Evolutionary conservation across 1,140 invertebrate genomes (phyloP).

Genomic region (Pachyrhynchus sulphureomaculatus): DNA sequence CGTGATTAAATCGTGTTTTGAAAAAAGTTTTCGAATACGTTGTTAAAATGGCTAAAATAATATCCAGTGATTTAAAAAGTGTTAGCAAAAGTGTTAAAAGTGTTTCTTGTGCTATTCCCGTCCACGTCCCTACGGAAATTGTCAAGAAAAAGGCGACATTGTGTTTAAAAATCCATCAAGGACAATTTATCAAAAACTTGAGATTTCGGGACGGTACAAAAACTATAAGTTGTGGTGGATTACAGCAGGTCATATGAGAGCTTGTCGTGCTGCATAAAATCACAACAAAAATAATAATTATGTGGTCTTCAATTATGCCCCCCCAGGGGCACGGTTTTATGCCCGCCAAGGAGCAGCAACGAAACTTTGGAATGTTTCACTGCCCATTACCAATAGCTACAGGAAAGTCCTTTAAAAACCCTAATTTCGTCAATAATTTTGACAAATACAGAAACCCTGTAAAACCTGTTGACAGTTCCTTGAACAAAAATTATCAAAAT

Average conservation of each 20-base stretch:
- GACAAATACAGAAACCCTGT: slow-evolving; percentile 3
- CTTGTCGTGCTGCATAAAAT: slow-evolving; percentile 9
- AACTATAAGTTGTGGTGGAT: slow-evolving; percentile 11
- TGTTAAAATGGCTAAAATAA: slow-evolving; percentile 13
- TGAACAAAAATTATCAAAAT: slow-evolving; percentile 11
- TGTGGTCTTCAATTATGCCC: slow-evolving; percentile 14
- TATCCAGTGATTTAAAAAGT: slow-evolving; percentile 1
- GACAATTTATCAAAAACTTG: slow-evolving; percentile 1
- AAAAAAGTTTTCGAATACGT: slow-evolving; percentile 1
- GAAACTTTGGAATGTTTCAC: slow-evolving; percentile 4
- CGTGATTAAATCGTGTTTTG: slow-evolving; percentile 14
- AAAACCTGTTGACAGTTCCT: background rate
- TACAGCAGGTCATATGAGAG: background rate
- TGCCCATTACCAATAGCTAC: slow-evolving; percentile 3
- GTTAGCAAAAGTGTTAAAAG: slow-evolving; percentile 4
- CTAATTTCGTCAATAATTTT: slow-evolving; percentile 35
- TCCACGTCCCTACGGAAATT: background rate
- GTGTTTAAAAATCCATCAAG: background rate
- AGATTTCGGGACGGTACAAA: slow-evolving; percentile 1
- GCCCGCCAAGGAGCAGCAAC: background rate
- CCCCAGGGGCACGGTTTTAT: background rate
- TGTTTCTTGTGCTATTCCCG: slow-evolving; percentile 1
- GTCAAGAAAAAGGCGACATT: slow-evolving; percentile 19
- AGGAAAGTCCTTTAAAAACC: slow-evolving; percentile 27
- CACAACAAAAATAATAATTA: background rate